Conservation (phyloP, 2,113 vertebrate species). For the Gymnorhina tibicen region DNA sequence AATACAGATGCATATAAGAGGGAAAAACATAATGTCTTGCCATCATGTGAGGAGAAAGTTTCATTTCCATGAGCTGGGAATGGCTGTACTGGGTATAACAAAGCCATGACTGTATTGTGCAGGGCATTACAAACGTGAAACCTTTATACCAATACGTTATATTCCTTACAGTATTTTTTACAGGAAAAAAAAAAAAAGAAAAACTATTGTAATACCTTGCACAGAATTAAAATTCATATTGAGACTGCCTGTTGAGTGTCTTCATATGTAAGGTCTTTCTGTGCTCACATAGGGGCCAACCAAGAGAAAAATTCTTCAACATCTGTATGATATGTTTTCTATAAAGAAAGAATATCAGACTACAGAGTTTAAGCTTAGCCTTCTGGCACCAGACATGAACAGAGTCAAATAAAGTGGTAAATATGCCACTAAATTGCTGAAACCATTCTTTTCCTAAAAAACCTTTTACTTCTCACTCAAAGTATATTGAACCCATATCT, state of each 20-base stretch:
- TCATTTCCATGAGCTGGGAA: neutral
- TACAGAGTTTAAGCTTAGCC: neutral
- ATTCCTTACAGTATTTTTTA: neutral
- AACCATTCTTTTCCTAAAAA: neutral
- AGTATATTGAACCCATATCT: neutral
- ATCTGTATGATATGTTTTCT: neutral
- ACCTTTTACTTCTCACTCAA: neutral
- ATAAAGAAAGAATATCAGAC: neutral
- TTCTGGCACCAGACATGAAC: neutral
- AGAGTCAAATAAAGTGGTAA: neutral
- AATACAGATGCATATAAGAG: slow-evolving; percentile 29
- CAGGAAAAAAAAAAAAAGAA: neutral
- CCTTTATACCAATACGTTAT: neutral
- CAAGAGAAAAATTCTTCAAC: neutral
- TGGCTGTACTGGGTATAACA: neutral
- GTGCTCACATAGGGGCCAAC: neutral
- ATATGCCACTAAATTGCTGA: neutral
- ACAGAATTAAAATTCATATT: neutral
- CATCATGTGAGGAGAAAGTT: neutral
- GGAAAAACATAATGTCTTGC: neutral
- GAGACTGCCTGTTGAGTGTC: neutral
- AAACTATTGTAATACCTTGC: neutral
- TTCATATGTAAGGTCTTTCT: neutral
- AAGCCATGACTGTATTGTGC: neutral
- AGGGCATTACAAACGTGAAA: neutral